These are phyloP conservation scores for Psittacula echo DNA, from an alignment of 2,797 vertebrate genomes.

Conservation along the genomic window DNA sequence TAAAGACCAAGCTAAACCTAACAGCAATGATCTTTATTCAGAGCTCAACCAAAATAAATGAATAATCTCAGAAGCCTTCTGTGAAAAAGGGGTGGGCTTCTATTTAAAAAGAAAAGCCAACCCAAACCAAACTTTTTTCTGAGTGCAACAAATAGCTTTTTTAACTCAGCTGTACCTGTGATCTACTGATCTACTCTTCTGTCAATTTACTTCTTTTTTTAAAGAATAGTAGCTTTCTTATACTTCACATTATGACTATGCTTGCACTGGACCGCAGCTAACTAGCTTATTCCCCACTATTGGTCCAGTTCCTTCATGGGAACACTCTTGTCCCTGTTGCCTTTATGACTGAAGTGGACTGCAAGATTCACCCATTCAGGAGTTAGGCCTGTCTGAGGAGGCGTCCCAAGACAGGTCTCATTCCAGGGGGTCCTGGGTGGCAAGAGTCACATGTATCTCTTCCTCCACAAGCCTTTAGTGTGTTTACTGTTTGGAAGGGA, in stretches of 20 bases:
- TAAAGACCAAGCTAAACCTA: not conserved
- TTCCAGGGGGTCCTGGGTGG: not conserved
- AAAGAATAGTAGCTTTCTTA: not conserved
- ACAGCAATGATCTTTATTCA: not conserved
- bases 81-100: not conserved
- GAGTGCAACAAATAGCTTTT: not conserved
- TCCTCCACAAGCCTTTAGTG: not conserved
- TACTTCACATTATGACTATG: not conserved
- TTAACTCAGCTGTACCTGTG: not conserved
- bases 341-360: not conserved
- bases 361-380: not conserved
- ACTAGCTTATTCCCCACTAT: not conserved
- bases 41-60: not conserved
- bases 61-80: not conserved
- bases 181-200: not conserved
- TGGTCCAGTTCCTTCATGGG: not conserved
- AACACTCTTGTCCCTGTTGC: not conserved
- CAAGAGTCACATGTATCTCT: not conserved
- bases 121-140: not conserved
- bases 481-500: not conserved
- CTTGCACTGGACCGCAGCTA: not conserved
- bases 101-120: not conserved
- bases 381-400: not conserved
- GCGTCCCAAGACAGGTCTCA: fast-evolving
- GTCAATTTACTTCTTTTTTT: not conserved